Evolutionary conservation across 2,113 vertebrate genomes (phyloP).

Genomic region (Xiphophorus maculatus): DNA sequence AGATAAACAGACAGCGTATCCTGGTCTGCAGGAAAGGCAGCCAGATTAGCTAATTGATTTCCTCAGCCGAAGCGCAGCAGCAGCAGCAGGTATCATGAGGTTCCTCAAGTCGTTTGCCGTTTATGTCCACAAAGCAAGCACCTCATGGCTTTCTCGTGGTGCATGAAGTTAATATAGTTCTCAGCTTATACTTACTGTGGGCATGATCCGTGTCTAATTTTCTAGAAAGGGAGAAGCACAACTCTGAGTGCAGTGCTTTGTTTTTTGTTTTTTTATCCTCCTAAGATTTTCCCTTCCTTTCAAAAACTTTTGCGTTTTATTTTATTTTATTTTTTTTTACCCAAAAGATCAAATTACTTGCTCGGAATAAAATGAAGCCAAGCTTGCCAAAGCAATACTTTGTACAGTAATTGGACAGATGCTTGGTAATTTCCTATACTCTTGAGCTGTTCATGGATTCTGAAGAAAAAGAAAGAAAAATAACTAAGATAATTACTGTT

Average conservation of each 20-base stretch:
- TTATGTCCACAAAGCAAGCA: not conserved
- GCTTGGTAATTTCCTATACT: not conserved
- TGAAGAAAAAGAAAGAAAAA: accelerated
- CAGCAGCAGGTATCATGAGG: conserved; percentile 16
- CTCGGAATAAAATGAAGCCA: not conserved
- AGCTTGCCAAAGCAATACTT: not conserved
- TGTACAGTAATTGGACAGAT: not conserved
- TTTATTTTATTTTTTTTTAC: not conserved
- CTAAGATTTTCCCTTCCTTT: not conserved
- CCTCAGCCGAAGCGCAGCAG: conserved; percentile 27
- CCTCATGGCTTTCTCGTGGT: not conserved
- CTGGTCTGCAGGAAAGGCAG: conserved; percentile 41
- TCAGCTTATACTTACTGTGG: not conserved
- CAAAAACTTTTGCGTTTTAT: not conserved
- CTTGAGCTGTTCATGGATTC: not conserved
- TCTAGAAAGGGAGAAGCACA: not conserved
- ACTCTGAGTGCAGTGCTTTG: not conserved
- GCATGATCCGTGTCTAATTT: not conserved
- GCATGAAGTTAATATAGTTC: not conserved
- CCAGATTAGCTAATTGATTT: conserved; percentile 67
- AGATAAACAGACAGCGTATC: conserved; percentile 39
- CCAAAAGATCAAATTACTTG: not conserved
- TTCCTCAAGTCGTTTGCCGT: not conserved
- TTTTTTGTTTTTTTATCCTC: too few relatives aligned
- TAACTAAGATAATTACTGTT: not conserved